phyloP scores from a whole-genome alignment of 1,140 invertebrate species.

The Drosophila yakuba region DNA sequence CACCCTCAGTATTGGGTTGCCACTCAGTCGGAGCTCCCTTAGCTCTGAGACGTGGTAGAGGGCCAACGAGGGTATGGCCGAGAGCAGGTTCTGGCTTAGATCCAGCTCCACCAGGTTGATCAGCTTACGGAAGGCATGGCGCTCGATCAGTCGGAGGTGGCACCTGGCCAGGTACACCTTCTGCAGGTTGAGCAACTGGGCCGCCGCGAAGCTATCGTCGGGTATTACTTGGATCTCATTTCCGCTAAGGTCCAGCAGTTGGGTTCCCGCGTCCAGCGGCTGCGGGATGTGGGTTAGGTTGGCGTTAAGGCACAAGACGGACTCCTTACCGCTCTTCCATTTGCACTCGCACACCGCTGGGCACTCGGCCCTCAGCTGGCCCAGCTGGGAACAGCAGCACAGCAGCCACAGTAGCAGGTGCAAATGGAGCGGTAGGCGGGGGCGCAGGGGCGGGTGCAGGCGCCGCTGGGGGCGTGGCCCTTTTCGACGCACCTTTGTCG shows the following conservation, averaged over 20 bases:
- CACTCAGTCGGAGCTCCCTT: conserved; percentile 89
- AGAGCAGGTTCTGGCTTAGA: conserved; percentile 89
- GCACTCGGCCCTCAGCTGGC: conserved; percentile 86
- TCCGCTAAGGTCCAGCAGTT: conserved; percentile 90
- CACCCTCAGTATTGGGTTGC: conserved; percentile 90
- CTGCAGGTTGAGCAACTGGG: conserved; percentile 91
- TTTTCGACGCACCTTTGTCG: conserved; percentile 78
- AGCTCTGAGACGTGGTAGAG: conserved; percentile 90
- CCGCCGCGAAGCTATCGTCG: conserved; percentile 89
- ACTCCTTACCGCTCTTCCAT: conserved; percentile 94
- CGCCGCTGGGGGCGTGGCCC: conserved; percentile 52
- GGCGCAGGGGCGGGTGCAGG: conserved; percentile 66
- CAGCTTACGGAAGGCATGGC: conserved; percentile 88
- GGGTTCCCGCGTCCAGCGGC: conserved; percentile 90
- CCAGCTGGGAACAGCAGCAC: conserved; percentile 61
- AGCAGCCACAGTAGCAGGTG: conserved; percentile 74
- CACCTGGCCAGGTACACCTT: conserved; percentile 90
- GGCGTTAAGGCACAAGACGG: conserved; percentile 90
- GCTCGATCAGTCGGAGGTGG: conserved; percentile 87
- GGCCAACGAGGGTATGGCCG: conserved; percentile 89
- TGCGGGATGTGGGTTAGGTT: conserved; percentile 89
- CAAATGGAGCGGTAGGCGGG: conserved; percentile 49
- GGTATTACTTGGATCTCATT: conserved; percentile 89
- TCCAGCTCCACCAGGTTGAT: conserved; percentile 92
- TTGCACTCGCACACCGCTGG: conserved; percentile 92